A percentile compares a stretch with the other conserved stretches of the same genome.
These are phyloP conservation scores for Ganaspis brasiliensis DNA, from an alignment of 2,888 invertebrate genomes.

Conservation along the genomic window DNA sequence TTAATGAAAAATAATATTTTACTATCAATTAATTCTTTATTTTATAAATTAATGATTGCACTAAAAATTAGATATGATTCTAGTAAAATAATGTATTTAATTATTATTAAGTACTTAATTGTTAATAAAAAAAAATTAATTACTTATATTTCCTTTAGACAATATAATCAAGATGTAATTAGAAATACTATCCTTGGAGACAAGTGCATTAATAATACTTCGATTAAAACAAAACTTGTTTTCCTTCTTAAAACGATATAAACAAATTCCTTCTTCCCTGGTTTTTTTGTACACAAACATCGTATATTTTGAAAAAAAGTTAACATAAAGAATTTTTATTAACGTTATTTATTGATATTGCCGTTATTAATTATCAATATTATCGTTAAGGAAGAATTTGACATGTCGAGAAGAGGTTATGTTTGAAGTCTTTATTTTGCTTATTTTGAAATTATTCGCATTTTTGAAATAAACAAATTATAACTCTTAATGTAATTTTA, in stretches of 20 bases:
- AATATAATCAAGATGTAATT: slow-evolving; percentile 1
- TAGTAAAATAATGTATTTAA: background rate
- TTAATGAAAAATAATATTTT: too few relatives aligned
- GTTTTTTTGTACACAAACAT: background rate
- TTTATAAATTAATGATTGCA: too few relatives aligned
- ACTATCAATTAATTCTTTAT: too few relatives aligned
- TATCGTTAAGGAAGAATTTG: too few relatives aligned
- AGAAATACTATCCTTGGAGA: slow-evolving; percentile 19
- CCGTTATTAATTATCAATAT: too few relatives aligned
- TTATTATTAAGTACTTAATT: background rate
- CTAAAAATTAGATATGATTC: too few relatives aligned
- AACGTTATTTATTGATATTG: background rate
- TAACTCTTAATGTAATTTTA: too few relatives aligned
- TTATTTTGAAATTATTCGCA: too few relatives aligned
- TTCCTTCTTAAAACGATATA: slow-evolving; percentile 7
- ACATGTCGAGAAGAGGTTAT: too few relatives aligned
- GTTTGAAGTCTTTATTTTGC: too few relatives aligned
- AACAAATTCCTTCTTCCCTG: slow-evolving; percentile 4
- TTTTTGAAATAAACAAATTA: too few relatives aligned
- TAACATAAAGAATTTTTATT: background rate
- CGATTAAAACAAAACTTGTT: slow-evolving; percentile 20
- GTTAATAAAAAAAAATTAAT: background rate
- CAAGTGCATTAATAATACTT: slow-evolving; percentile 21
- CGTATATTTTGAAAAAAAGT: background rate
- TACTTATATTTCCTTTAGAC: background rate